phyloP scores from a whole-genome alignment of 2,797 vertebrate genomes.

The Chaunax sp. region DNA sequence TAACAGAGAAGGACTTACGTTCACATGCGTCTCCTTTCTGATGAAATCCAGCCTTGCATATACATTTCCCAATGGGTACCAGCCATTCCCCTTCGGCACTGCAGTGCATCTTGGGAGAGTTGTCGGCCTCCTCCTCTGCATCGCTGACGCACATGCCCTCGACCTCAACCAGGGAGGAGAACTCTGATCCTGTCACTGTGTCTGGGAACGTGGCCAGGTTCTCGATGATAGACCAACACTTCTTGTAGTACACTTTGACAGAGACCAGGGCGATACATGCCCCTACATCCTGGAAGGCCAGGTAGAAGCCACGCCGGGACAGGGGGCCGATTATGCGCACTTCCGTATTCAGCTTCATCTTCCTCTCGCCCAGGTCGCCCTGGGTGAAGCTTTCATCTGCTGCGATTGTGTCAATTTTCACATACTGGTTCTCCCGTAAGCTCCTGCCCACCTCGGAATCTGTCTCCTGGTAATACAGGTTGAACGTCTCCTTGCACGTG shows the following conservation, averaged over 20 bases:
- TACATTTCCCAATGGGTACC: conserved; percentile 99
- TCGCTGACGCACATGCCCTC: conserved; percentile 94
- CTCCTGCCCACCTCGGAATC: conserved; percentile 96
- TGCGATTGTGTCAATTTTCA: conserved; percentile 99
- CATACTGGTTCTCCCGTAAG: conserved; percentile 97
- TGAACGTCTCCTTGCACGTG: conserved; percentile 99
- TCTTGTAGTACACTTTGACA: conserved; percentile 99
- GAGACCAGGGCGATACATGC: conserved; percentile 98
- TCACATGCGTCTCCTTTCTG: conserved; percentile 98
- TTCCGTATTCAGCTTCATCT: conserved; percentile 99
- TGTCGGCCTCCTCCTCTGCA: conserved; percentile 97
- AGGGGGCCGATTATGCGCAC: conserved; percentile 97
- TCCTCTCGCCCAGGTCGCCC: conserved; percentile 98
- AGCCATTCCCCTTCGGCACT: conserved; percentile 99
- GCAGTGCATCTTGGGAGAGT: conserved; percentile 99
- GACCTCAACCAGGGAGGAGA: conserved; percentile 98
- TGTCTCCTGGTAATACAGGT: conserved; percentile 99
- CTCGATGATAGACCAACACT: conserved; percentile 99
- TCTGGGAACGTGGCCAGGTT: conserved; percentile 99
- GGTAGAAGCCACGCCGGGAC: conserved; percentile 96
- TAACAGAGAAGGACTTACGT: conserved; percentile 87
- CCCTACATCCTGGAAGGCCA: conserved; percentile 99
- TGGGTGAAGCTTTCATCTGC: conserved; percentile 99
- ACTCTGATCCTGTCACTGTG: conserved; percentile 98
- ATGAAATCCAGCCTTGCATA: conserved; percentile 98